Conservation (phyloP, 1,140 invertebrate genomes). For the Apis laboriosa region DNA sequence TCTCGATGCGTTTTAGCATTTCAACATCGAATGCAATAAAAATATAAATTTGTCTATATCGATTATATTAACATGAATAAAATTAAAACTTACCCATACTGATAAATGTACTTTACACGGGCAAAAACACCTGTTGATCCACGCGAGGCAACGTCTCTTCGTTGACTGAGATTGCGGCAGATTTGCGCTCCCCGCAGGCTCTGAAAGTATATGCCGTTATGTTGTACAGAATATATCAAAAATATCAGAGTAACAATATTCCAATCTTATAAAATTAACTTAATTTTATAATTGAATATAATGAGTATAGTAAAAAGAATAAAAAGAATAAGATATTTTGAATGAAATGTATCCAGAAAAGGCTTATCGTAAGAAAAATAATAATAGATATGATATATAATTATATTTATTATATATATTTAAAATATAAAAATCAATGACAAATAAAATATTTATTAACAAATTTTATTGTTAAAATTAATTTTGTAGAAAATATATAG, state of each 20-base stretch:
- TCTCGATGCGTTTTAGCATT: background rate
- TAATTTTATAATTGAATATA: too few relatives aligned
- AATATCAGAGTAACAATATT: conserved; percentile 5
- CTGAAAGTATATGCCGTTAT: conserved; percentile 42
- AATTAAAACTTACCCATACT: conserved; percentile 64
- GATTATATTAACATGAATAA: background rate
- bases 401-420: background rate
- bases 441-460: background rate
- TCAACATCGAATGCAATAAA: too few relatives aligned
- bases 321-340: background rate
- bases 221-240: conserved; percentile 40
- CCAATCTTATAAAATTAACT: too few relatives aligned
- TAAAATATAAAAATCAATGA: background rate
- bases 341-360: background rate
- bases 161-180: conserved; percentile 58
- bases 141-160: conserved; percentile 62
- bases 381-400: too few relatives aligned
- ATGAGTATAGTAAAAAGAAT: background rate
- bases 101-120: conserved; percentile 24
- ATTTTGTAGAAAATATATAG: background rate
- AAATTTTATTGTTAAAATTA: background rate
- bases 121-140: conserved; percentile 59
- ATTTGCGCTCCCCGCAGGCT: conserved; percentile 25
- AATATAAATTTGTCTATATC: background rate
- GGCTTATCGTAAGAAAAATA: background rate